Evolutionary conservation across 2,888 invertebrate species (phyloP).

Genomic region (Nasonovia ribisnigri): DNA sequence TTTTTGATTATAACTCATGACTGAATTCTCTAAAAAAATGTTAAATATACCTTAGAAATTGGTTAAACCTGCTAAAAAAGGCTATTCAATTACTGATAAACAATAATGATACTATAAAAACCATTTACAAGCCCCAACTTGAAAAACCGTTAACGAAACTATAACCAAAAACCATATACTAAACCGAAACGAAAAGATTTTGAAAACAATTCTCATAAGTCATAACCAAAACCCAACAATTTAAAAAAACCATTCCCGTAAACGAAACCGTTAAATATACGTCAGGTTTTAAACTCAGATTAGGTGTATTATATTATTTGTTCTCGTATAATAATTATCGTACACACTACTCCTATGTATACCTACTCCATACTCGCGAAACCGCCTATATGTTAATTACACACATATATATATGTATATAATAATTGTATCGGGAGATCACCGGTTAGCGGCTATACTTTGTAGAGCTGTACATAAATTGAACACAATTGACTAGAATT

Average conservation of each 20-base stretch:
- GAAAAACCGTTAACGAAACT: neutral
- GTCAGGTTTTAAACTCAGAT: neutral
- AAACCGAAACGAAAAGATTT: too few relatives aligned
- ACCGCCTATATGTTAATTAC: neutral
- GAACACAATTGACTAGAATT: slow-evolving; percentile 47
- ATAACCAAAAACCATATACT: too few relatives aligned
- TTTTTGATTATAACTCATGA: neutral
- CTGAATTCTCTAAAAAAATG: neutral
- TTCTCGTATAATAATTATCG: neutral
- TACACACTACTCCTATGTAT: neutral
- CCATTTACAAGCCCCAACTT: too few relatives aligned
- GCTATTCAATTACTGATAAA: neutral
- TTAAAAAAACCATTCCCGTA: neutral
- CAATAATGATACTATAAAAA: neutral
- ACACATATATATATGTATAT: neutral
- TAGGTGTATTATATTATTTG: neutral
- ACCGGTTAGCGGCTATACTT: neutral
- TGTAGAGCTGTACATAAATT: neutral
- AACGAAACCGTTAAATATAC: neutral
- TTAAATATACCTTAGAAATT: neutral
- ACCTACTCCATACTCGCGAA: neutral
- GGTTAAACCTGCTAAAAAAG: neutral
- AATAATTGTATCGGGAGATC: neutral
- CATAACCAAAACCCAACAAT: neutral
- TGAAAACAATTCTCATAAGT: too few relatives aligned